These are phyloP conservation scores for Acanthacorydalis orientalis DNA, from an alignment of 2,888 invertebrate species.

Conservation along the genomic window DNA sequence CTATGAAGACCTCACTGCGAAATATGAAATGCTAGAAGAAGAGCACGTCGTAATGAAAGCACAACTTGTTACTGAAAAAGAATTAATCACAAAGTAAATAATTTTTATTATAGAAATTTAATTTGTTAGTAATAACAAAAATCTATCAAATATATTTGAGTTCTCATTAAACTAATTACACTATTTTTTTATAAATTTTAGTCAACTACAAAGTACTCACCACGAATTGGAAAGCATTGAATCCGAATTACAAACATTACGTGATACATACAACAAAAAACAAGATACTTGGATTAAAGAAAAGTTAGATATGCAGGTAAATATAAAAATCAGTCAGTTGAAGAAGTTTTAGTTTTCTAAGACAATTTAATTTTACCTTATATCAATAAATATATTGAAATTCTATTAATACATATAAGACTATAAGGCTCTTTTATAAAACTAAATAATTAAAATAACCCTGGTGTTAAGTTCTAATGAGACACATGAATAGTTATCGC, in stretches of 20 bases:
- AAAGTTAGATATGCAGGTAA: slow-evolving; percentile 49
- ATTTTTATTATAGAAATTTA: background rate
- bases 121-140: too few species aligned
- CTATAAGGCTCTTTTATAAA: too few species aligned
- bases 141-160: background rate
- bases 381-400: too few species aligned
- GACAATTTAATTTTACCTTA: too few species aligned
- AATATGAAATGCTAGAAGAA: slow-evolving; percentile 70
- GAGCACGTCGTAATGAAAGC: slow-evolving; percentile 73
- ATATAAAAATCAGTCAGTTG: background rate
- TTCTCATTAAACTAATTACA: background rate
- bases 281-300: slow-evolving; percentile 58
- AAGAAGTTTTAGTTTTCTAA: too few species aligned
- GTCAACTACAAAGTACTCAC: slow-evolving; percentile 41
- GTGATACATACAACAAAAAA: slow-evolving; percentile 44
- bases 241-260: slow-evolving; percentile 43
- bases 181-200: slow-evolving; percentile 19
- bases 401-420: too few species aligned
- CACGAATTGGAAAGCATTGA: slow-evolving; percentile 42
- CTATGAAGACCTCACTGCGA: slow-evolving; percentile 62
- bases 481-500: too few species aligned
- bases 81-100: slow-evolving; percentile 27
- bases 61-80: slow-evolving; percentile 65
- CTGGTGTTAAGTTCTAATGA: too few species aligned
- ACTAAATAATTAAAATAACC: too few species aligned